Evolutionary conservation across 2,888 invertebrate genomes (phyloP).

Genomic region (Melieria omissa): DNA sequence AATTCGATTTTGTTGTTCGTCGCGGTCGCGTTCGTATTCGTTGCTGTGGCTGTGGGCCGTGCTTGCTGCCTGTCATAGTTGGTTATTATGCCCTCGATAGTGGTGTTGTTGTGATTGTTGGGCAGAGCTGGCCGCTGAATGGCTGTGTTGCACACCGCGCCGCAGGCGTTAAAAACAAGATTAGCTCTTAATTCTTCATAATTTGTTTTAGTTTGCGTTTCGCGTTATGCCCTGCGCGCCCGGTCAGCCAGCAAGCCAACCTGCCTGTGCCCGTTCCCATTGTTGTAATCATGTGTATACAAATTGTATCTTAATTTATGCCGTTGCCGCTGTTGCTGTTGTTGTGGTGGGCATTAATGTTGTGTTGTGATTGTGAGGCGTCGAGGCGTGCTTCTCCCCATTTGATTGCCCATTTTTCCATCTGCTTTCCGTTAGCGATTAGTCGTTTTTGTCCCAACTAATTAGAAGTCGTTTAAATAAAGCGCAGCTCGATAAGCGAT

Average conservation of each 20-base stretch:
- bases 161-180: slow-evolving; percentile 56
- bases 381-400: slow-evolving; percentile 21
- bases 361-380: background rate
- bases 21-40: background rate
- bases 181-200: slow-evolving; percentile 40
- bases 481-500: slow-evolving; percentile 3
- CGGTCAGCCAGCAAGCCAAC: slow-evolving; percentile 16
- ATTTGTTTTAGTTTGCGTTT: slow-evolving; percentile 9
- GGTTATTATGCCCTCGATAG: background rate
- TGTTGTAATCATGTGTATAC: slow-evolving; percentile 12
- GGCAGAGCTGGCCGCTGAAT: too few relatives aligned
- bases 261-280: background rate
- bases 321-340: background rate
- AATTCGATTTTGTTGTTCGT: slow-evolving; percentile 11
- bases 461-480: slow-evolving; percentile 14
- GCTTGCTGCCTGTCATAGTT: background rate
- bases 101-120: too few relatives aligned
- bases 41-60: background rate
- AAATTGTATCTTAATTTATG: slow-evolving; percentile 29
- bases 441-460: slow-evolving; percentile 15
- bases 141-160: slow-evolving; percentile 11
- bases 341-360: too few relatives aligned
- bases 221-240: background rate
- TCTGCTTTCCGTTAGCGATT: slow-evolving; percentile 11
- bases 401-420: slow-evolving; percentile 19